Evolutionary conservation across 1,140 invertebrate genomes (phyloP), one percentile per base, ranked within the genome.

Genomic region (Delia radicum): DNA sequence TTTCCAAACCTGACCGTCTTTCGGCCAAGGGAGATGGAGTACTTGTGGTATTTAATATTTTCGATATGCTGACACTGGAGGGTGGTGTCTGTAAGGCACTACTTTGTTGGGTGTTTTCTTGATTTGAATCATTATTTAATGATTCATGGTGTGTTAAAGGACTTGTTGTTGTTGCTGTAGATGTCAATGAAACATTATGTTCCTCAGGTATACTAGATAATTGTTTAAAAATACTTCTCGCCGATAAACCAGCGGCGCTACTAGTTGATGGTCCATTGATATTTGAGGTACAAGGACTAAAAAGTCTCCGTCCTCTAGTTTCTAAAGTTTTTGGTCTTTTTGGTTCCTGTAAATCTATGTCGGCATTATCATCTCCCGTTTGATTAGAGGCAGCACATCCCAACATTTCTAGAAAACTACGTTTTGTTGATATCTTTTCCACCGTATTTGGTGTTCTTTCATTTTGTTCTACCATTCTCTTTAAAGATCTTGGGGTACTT

Each of bases 401-500:
- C 24, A 82, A 72, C 82, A 85, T 84, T n/a, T 86, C 85, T 21
- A 81, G 63, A 61, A 84, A 85, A 0, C 80, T 82, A 4, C 85
- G 77, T 73, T 86, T 86, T 1, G 75, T 78, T 18, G 65, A 29
- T 3, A 80, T 24, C 29, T 83, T 83, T 62, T 84, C 83, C n/a
- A 83, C 77, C 0, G 84, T 80, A 65, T 77, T 81, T 0, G 85
- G 85, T 6, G 85, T 86, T 0, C 81, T 81, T 62, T 86, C 85
- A 63, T 84, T 86, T 42, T 83, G 81, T 8, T 86, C 84, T 77
- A 85, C 82, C 0, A 86, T 29, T 2, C 88, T 81, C 75, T 89
- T 89, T 0, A 88, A 65, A 1, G 88, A 89, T 27, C 86, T 82
- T 0, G 89, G 89, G 2, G 89, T 90, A 1, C 80, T 85, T 67